phyloP scores from a whole-genome alignment of 2,888 invertebrate species.

The Malacosoma neustria region DNA sequence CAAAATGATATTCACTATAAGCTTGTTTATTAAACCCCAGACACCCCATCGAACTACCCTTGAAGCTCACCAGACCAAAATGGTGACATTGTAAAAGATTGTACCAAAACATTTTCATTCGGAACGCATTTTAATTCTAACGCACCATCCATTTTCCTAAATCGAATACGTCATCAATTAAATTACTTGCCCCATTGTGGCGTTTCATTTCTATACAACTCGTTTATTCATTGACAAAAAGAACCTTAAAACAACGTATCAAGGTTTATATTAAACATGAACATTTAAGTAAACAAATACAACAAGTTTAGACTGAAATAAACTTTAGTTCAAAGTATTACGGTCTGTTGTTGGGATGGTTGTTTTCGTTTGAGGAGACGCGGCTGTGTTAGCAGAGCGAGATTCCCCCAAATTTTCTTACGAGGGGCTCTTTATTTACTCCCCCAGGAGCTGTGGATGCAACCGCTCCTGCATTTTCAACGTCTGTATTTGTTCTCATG shows the following conservation, averaged over 20 bases:
- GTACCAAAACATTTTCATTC: neutral
- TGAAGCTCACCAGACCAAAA: neutral
- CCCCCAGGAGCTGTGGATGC: neutral
- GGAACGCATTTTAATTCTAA: neutral
- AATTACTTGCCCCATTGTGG: slow-evolving; percentile 6
- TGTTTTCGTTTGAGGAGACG: neutral
- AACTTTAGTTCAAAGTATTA: neutral
- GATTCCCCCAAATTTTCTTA: slow-evolving; percentile 37
- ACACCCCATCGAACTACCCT: neutral
- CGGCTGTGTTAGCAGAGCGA: neutral
- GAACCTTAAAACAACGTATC: neutral
- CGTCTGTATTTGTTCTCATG: slow-evolving; percentile 6
- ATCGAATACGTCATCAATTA: slow-evolving; percentile 29
- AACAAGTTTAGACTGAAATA: neutral
- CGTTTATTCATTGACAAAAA: neutral
- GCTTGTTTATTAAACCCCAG: no score
- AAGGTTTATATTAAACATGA: neutral
- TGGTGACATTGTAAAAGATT: neutral
- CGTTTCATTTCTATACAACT: slow-evolving; percentile 7
- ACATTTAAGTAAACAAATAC: neutral
- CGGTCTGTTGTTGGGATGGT: neutral
- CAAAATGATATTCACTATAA: no score
- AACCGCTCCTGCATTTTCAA: slow-evolving; percentile 2
- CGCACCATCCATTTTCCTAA: slow-evolving; percentile 52
- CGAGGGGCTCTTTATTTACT: slow-evolving; percentile 18